phyloP scores from a whole-genome alignment of 2,797 vertebrate genomes.

The Notoglanidium macrostoma region DNA sequence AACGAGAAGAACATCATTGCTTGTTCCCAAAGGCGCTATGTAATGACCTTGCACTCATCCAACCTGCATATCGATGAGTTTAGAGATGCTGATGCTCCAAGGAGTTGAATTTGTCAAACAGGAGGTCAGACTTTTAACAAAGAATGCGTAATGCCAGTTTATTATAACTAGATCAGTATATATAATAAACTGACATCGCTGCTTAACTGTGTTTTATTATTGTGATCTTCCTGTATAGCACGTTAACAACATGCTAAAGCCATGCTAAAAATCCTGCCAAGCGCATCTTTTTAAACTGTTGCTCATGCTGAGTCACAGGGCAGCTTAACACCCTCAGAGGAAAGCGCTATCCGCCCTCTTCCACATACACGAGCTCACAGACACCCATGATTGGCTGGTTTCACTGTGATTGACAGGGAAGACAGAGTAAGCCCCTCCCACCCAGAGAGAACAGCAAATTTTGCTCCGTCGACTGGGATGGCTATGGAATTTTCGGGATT shows the following conservation, averaged over 20 bases:
- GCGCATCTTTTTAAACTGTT: too few species aligned
- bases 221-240: background rate
- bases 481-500: too few species aligned
- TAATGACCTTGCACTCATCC: constrained; percentile 8
- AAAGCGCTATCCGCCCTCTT: background rate
- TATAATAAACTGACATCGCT: background rate
- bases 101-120: background rate
- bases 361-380: background rate
- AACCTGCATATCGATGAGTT: background rate
- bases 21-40: background rate
- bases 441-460: too few species aligned
- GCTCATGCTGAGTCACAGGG: background rate
- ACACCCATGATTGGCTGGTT: background rate
- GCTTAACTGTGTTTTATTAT: background rate
- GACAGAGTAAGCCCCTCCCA: background rate
- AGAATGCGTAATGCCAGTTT: background rate
- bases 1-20: background rate
- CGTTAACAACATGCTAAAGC: background rate
- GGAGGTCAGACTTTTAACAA: background rate
- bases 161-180: background rate
- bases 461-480: too few species aligned
- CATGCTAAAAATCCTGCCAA: too few species aligned
- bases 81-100: background rate
- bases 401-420: background rate
- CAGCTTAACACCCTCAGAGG: background rate